Evolutionary conservation across 2,797 vertebrate species (phyloP).

Genomic region (Siniperca obscura): DNA sequence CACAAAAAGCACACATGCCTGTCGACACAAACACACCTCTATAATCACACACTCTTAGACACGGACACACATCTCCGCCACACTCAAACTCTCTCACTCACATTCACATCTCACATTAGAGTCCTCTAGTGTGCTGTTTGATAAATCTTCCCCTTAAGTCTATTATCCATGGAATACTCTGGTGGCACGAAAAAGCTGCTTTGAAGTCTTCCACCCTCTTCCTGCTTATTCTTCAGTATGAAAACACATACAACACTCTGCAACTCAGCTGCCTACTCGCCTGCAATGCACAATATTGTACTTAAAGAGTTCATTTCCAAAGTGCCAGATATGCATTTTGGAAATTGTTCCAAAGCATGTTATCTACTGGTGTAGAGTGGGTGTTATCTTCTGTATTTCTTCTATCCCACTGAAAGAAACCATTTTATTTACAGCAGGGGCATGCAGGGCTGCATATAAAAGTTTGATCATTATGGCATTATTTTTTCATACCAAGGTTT

Average conservation of each 20-base stretch:
- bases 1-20: not conserved
- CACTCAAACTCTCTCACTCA: constrained; percentile 48
- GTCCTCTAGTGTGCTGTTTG: constrained; percentile 77
- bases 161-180: constrained; percentile 80
- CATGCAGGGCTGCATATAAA: not conserved
- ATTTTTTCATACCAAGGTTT: no score
- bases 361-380: constrained; percentile 30
- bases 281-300: constrained; percentile 53
- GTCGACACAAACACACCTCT: constrained; percentile 15
- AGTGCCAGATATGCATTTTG: constrained; percentile 60
- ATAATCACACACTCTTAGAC: not conserved
- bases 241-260: constrained; percentile 62
- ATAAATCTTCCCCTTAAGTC: constrained; percentile 82
- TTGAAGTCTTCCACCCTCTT: constrained; percentile 77
- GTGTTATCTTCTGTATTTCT: constrained; percentile 24
- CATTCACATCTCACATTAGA: constrained; percentile 71
- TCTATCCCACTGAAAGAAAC: not conserved
- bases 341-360: constrained; percentile 47
- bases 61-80: constrained; percentile 33
- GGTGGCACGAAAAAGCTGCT: constrained; percentile 74
- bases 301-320: constrained; percentile 62
- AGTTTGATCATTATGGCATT: not conserved
- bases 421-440: not conserved
- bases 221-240: constrained; percentile 70
- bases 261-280: constrained; percentile 64